Base-by-base conservation (phyloP, 1,140 invertebrate species). In the Goniozus legneri region DNA sequence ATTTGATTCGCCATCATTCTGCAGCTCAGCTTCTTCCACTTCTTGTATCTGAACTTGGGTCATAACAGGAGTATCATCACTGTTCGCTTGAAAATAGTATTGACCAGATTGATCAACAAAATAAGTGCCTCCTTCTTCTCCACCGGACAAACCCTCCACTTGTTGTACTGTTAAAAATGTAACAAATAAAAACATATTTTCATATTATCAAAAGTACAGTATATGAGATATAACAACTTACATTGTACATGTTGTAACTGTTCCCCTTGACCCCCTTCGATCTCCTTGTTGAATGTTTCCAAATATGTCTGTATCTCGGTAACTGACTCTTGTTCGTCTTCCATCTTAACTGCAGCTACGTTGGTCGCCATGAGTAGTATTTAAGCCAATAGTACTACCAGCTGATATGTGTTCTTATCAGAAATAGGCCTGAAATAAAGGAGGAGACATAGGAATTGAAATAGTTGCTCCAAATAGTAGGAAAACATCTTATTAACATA, bases 241-340 rank as follows among this genome's bases (percentile, higher is more conserved):
- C 80, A 71, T 61, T 78, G 69, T 7, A 79, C 75, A 70, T 79
- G 76, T 56, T 76, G 77, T 21, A 72, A 64, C 51, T 69, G 77
- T 49, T 67, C 70, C 30, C 67, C 82, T 74, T 65, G 76, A 20
- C 69, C 76, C 32, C 80, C 80, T 51, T 84, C 83, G 38, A 92
- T 91, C 71, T 92, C 89, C 62, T 91, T 91, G 60, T 92, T 89
- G 63, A 92, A 91, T 3, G 87, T 87, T 42, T 85, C 87, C 32
- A 92, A 73, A 60, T 92, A 92, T 42, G 87, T 87, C 58, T 92
- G 88, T 56, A 91, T 88, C 54, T 89, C 87, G 21, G 82, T 85
- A 12, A 88, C 83, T 50, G 73, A 75, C 60, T 76, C 74, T 50
- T 75, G 74, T 21, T 63, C 67, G 3, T 71, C 73, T 52, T 76